phyloP scores from a whole-genome alignment of 2,113 vertebrate genomes.

The Tonatia bakeri region DNA sequence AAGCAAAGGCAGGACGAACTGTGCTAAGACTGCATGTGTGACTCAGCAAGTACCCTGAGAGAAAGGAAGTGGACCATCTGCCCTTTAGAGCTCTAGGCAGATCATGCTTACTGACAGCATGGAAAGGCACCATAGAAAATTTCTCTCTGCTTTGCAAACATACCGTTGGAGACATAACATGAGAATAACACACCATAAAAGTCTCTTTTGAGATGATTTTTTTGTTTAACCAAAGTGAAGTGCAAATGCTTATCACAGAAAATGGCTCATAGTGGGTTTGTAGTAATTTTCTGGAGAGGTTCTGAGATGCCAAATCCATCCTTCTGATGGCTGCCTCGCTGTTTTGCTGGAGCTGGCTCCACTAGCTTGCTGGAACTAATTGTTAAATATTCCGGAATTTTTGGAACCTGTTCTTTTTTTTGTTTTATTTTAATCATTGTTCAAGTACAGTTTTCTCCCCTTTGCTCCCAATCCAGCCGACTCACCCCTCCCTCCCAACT shows the following conservation, averaged over 20 bases:
- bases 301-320: background rate
- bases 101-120: background rate
- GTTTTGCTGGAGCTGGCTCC: background rate
- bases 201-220: constrained; percentile 56
- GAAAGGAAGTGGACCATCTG: background rate
- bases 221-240: constrained; percentile 64
- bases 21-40: fast-evolving
- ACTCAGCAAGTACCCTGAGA: background rate
- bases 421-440: no score
- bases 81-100: background rate
- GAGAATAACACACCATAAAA: constrained; percentile 49
- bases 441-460: no score
- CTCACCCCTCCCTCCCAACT: no score
- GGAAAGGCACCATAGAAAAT: constrained; percentile 27
- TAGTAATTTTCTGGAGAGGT: constrained; percentile 47
- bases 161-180: constrained; percentile 31
- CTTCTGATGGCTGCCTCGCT: constrained; percentile 39
- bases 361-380: background rate
- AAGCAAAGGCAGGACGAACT: background rate
- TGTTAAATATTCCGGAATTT: background rate
- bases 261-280: constrained; percentile 53
- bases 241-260: constrained; percentile 66
- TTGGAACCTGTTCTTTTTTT: no score
- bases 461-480: no score
- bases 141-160: constrained; percentile 36